Base-by-base conservation (phyloP, 2,797 vertebrate genomes). In the Brotula barbata region DNA sequence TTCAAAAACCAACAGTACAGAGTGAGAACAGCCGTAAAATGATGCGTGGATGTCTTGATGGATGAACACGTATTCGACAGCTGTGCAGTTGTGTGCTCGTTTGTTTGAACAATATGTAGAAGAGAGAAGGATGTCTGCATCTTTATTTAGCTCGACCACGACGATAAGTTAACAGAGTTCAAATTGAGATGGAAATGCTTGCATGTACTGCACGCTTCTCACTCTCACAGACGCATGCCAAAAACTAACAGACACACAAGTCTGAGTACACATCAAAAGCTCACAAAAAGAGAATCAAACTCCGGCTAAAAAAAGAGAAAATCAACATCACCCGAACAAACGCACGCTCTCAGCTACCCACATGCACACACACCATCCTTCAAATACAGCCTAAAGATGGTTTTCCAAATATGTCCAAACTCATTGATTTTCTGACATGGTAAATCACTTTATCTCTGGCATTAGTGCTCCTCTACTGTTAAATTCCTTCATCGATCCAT, bases 81-180 rank as follows among this genome's bases (percentile, higher is more conserved):
- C n/a, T 51, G 33, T 64, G 50, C 14, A 8, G 58, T 47, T 46
- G 71, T 49, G 53, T 58, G 60, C 53, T 39, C 78, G 49, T 41
- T 71, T 22, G 10, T 42, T 53, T 39, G 19, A 50, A 70, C 42
- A 33, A 31, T 73, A 73, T 73, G 63, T 76, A 61, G 68, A 63
- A 46, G n/a, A 39, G 31, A 64, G 58, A 53, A 65, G 43, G 47
- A 73, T 10, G 43, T 25, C 39, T 48, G 52, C 15, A 36, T 61
- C 72, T 87, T 80, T 88, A 78, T 84, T 79, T 85, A 89, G 82
- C 71, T 1, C 0, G 21, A 22, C 59, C 64, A 64, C 71, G 59
- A 64, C 61, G 63, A 52, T 86, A 80, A 86, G 75, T 76, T 80
- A 73, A 62, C 50, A 55, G 43, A 57, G 58, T 73, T 76, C 31